phyloP scores from a whole-genome alignment of 2,888 invertebrate genomes.

The Hemistola chrysoprasaria region DNA sequence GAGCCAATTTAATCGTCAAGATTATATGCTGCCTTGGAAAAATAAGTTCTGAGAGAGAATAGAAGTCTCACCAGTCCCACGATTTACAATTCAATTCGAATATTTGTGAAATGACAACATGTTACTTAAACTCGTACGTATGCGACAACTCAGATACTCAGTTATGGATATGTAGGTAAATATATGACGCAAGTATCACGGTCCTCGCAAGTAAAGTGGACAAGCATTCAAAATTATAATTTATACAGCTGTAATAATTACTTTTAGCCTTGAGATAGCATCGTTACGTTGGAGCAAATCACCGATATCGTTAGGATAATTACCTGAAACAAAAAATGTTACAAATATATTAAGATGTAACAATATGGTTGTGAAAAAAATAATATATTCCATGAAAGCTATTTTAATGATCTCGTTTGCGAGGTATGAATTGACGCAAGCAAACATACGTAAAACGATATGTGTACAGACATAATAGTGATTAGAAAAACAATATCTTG shows the following conservation, averaged over 20 bases:
- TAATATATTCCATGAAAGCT: conserved; percentile 3
- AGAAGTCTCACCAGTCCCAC: not conserved
- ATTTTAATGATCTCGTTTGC: conserved; percentile 6
- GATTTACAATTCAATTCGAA: conserved; percentile 10
- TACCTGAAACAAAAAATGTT: conserved; percentile 60
- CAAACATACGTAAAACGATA: conserved; percentile 17
- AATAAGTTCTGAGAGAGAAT: not conserved
- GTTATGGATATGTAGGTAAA: conserved; percentile 10
- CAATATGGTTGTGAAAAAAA: not conserved
- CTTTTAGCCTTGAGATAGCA: conserved; percentile 46
- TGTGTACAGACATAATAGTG: conserved; percentile 30
- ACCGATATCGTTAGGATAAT: conserved; percentile 35
- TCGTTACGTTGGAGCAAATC: conserved; percentile 28
- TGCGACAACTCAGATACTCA: conserved; percentile 4
- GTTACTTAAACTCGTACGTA: conserved; percentile 7
- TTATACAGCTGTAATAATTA: conserved; percentile 52
- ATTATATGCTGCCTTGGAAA: conserved; percentile 8
- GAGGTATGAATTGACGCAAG: conserved; percentile 8
- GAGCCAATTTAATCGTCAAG: conserved; percentile 16
- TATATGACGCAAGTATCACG: conserved; percentile 25
- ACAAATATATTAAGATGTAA: conserved; percentile 14
- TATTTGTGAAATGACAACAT: conserved; percentile 13
- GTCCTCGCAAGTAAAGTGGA: conserved; percentile 20
- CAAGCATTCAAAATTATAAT: conserved; percentile 29
- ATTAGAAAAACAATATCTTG: conserved; percentile 47